Percentiles rank a stretch among this genome's conserved stretches.
Evolutionary conservation across 2,113 vertebrate species (phyloP).

Genomic region (Nyctereutes procyonoides): DNA sequence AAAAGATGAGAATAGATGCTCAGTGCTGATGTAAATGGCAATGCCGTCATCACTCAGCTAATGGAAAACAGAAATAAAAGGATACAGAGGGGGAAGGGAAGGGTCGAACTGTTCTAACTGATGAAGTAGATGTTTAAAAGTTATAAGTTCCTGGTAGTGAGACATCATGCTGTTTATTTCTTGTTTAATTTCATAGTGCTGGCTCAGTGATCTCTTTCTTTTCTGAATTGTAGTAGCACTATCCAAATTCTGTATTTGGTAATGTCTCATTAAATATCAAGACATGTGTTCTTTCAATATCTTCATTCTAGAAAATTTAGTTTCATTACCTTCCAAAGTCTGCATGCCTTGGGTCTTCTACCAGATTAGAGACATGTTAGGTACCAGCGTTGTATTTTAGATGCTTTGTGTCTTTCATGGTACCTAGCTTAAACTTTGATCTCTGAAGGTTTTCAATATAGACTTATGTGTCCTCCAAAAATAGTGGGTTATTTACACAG

Average conservation of each 20-base stretch:
- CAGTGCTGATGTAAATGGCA: slow-evolving; percentile 56
- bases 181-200: background rate
- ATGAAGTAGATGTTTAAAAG: background rate
- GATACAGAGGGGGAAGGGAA: background rate
- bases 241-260: background rate
- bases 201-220: background rate
- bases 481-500: background rate
- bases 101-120: background rate
- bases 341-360: background rate
- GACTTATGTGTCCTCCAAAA: background rate
- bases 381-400: background rate
- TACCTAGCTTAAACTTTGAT: background rate
- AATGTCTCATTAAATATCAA: background rate
- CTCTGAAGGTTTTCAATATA: background rate
- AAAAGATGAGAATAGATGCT: slow-evolving; percentile 70
- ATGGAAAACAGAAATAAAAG: slow-evolving; percentile 60
- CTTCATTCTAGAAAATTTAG: slow-evolving; percentile 1
- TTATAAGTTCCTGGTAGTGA: background rate
- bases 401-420: background rate
- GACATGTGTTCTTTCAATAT: background rate
- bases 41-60: slow-evolving; percentile 31
- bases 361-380: background rate
- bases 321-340: background rate
- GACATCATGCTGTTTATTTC: background rate
- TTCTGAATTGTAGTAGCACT: background rate